Base-by-base conservation (phyloP, 1,140 invertebrate genomes). In the Dendrolimus punctatus region DNA sequence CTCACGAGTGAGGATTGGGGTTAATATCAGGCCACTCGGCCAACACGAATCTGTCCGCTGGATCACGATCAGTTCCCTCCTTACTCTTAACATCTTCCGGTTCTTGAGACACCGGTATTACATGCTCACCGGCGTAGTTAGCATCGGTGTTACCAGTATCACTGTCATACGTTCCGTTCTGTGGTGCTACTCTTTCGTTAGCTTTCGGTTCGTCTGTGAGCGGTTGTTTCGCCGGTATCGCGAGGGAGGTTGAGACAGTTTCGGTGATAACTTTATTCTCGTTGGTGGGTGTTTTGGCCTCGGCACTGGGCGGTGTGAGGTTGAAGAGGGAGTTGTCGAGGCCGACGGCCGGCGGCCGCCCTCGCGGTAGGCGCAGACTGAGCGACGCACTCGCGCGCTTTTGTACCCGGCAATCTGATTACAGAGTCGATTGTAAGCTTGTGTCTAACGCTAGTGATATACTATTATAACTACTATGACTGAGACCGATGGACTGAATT, bases 1-100 rank as follows among this genome's bases (percentile, higher is more conserved):
- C 85, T 87, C 84, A 87, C 83, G 85, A 83, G 74, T 87, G 83
- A 42, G 80, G 79, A 47, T 86, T 81, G 51, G 83, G 81, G 73
- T 78, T 86, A 63, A 74, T 70, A 60, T 85, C 82, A 38, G 82
- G 76, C 45, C 68, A 68, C 58, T 72, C 56, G 37, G 81, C 84
- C 49, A 43, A 54, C 54, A 84, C 76, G 58, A 81, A 74, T 53
- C 45, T 68, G 5, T 76, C 68, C 40, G 53, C 62, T 55, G 52
- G 53, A 5, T 53, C 57, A 4, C 60, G 64, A 8, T 54, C 53
- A 10, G 42, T 40, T 2, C 48, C 39, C 7, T 46, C 8, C 4
- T 41, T n/a, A 43, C 36, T 37, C 48, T 44, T 39, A 41, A 45
- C 40, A 8, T 39, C 3, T 43, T 42, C 9, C 38, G 8, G 7